Percentiles rank a stretch among this genome's conserved stretches.
These are phyloP conservation scores for Syngnathus typhle DNA, from an alignment of 2,113 vertebrate species.

Conservation along the genomic window DNA sequence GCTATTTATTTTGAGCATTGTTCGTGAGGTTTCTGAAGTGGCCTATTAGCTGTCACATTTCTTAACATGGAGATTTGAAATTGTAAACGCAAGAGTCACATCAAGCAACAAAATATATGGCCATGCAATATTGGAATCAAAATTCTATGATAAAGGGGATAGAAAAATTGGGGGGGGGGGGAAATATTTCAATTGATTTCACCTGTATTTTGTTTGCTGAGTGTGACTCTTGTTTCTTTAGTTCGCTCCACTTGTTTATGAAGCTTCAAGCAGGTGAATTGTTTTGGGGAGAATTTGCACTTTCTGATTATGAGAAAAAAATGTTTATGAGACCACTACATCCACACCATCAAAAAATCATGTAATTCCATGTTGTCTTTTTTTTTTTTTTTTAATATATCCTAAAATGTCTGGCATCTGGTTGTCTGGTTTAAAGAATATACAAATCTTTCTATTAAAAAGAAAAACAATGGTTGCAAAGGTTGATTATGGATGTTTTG, in stretches of 20 bases:
- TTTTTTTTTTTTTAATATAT: slow-evolving; percentile 68
- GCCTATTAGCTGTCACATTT: slow-evolving; percentile 49
- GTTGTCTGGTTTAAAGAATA: slow-evolving; percentile 77
- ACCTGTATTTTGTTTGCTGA: slow-evolving; percentile 13
- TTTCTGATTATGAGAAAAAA: slow-evolving; percentile 70
- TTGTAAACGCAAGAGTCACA: slow-evolving; percentile 18
- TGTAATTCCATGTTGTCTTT: slow-evolving; percentile 72
- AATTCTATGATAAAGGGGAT: background rate
- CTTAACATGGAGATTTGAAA: slow-evolving; percentile 44
- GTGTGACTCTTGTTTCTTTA: slow-evolving; percentile 39
- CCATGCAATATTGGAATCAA: background rate
- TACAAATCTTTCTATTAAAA: slow-evolving; percentile 79
- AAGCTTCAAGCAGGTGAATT: slow-evolving; percentile 52
- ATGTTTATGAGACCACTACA: slow-evolving; percentile 79
- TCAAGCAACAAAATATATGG: slow-evolving; percentile 11
- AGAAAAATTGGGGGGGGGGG: too few relatives aligned
- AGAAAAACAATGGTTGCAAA: slow-evolving; percentile 64
- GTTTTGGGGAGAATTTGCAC: slow-evolving; percentile 69
- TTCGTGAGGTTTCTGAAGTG: slow-evolving; percentile 32
- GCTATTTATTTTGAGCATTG: slow-evolving; percentile 48
- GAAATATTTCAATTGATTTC: background rate
- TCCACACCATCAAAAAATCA: slow-evolving; percentile 71
- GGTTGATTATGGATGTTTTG: slow-evolving; percentile 19
- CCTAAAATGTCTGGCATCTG: slow-evolving; percentile 76
- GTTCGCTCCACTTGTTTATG: slow-evolving; percentile 51